Evolutionary conservation across 1,140 invertebrate species (phyloP).

Genomic region (Listronotus bonariensis): DNA sequence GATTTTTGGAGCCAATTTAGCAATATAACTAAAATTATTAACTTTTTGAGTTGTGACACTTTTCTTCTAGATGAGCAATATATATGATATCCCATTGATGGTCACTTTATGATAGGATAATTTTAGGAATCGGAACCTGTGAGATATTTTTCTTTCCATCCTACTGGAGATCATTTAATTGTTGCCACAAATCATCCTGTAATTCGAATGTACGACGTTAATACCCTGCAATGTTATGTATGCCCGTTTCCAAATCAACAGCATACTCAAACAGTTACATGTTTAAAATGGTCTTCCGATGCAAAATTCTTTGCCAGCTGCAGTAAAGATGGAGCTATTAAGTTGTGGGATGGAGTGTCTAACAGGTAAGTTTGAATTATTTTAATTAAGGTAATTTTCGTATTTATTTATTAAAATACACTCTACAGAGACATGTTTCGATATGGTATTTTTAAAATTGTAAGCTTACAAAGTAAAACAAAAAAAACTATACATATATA

Average conservation of each 20-base stretch:
- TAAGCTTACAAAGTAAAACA: no score
- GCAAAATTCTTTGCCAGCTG: constrained; percentile 86
- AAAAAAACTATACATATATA: no score
- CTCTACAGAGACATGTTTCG: no score
- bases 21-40: no score
- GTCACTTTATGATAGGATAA: neutral
- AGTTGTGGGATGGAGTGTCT: constrained; percentile 95
- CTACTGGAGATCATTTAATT: constrained; percentile 90
- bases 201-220: constrained; percentile 91
- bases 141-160: constrained; percentile 90
- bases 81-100: no score
- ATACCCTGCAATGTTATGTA: constrained; percentile 95
- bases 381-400: no score
- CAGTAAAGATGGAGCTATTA: constrained; percentile 92
- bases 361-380: constrained; percentile 66
- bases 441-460: no score
- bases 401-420: no score
- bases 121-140: constrained; percentile 87
- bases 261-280: constrained; percentile 83
- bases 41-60: no score
- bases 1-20: no score
- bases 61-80: no score
- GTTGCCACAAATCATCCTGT: constrained; percentile 92
- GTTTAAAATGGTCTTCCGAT: constrained; percentile 71
- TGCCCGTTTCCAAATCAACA: constrained; percentile 89